Percentiles rank a stretch among this genome's conserved stretches.
Conservation (phyloP, 1,140 invertebrate species). For the Lordiphosa stackelbergi region DNA sequence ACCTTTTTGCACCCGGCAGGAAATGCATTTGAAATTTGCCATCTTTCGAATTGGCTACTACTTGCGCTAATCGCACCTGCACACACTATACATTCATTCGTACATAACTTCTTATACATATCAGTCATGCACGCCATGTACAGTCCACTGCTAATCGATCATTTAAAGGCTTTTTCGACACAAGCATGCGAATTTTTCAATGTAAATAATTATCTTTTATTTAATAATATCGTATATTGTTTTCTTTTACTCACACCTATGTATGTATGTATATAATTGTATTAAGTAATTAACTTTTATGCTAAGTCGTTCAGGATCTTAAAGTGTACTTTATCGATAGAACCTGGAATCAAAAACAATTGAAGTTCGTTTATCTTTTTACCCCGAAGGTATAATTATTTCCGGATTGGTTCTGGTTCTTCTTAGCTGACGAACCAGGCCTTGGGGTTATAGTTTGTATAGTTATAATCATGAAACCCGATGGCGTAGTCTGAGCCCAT, state of each 20-base stretch:
- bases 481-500: too few species aligned
- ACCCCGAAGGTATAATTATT: too few species aligned
- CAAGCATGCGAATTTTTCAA: constrained; percentile 22
- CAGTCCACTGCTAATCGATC: constrained; percentile 3
- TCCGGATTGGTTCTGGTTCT: too few species aligned
- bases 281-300: constrained; percentile 3
- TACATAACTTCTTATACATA: constrained; percentile 2
- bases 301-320: too few species aligned
- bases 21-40: too few species aligned
- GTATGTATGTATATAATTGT: not conserved
- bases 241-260: not conserved
- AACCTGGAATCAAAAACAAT: too few species aligned
- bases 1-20: not conserved
- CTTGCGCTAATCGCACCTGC: constrained; percentile 3
- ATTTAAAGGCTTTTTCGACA: not conserved
- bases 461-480: too few species aligned
- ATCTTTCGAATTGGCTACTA: not conserved
- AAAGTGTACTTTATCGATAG: too few species aligned
- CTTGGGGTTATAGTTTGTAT: too few species aligned
- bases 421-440: too few species aligned
- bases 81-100: constrained; percentile 5
- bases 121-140: constrained; percentile 43
- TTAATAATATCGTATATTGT: not conserved
- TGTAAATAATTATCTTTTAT: not conserved
- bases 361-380: too few species aligned